phyloP scores from a whole-genome alignment of 2,797 vertebrate genomes.

The Poecilia gillii region DNA sequence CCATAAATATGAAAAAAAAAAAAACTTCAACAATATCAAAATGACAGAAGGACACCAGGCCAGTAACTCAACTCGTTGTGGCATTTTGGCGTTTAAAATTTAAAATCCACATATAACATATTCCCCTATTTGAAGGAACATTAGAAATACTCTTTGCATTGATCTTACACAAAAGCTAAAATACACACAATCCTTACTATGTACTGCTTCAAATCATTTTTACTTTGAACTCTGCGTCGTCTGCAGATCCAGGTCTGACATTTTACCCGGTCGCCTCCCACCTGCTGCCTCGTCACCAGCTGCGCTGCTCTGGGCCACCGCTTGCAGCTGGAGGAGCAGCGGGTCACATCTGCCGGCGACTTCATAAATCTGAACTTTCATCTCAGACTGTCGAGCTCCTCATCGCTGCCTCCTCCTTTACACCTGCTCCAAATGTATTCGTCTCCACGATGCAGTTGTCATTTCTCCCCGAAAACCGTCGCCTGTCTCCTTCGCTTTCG shows the following conservation, averaged over 20 bases:
- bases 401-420: conserved; percentile 45
- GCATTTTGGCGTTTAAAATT: neutral
- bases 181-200: too few species aligned
- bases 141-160: neutral
- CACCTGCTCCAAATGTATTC: conserved; percentile 40
- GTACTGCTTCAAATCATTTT: neutral
- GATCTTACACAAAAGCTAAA: neutral
- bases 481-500: neutral
- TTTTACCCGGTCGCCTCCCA: conserved; percentile 30
- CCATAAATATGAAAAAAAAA: neutral
- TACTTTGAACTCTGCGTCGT: conserved; percentile 34
- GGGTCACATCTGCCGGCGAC: conserved; percentile 56
- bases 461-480: neutral
- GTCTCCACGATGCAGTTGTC: neutral
- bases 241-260: conserved; percentile 33
- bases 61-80: neutral
- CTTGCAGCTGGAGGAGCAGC: conserved; percentile 56
- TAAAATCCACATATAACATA: neutral
- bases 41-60: neutral
- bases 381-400: conserved; percentile 44
- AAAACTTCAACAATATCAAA: neutral
- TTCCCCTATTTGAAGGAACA: neutral
- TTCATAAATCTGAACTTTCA: conserved; percentile 54
- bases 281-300: conserved; percentile 24
- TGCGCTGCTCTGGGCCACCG: conserved; percentile 28